A percentile compares a stretch with the other conserved stretches of the same genome.
Conservation (phyloP, 2,797 vertebrate species). For the Neoniphon sammara region DNA sequence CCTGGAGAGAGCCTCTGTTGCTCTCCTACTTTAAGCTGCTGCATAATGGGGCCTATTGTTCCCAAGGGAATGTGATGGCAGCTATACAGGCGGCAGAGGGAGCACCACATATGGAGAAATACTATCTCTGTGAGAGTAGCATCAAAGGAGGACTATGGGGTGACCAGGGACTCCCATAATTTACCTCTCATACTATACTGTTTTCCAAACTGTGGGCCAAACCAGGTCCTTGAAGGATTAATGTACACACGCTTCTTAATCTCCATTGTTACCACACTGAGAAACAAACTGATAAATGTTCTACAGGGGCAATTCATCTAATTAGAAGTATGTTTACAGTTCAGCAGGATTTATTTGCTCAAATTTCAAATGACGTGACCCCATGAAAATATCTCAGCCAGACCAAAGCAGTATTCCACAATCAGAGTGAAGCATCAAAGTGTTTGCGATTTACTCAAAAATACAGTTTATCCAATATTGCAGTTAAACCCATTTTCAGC, state of each 20-base stretch:
- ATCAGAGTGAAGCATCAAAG: no score
- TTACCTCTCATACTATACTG: conserved; percentile 18
- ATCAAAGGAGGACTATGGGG: conserved; percentile 50
- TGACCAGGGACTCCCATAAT: conserved; percentile 12
- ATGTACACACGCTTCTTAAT: background rate
- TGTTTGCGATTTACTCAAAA: background rate
- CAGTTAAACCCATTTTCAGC: background rate
- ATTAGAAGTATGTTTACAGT: background rate
- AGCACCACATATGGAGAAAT: conserved; percentile 76
- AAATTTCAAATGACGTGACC: background rate
- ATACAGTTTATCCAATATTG: background rate
- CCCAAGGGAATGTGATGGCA: conserved; percentile 49
- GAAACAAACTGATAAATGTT: background rate
- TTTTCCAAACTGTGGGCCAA: conserved; percentile 9
- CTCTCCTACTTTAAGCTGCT: conserved; percentile 52
- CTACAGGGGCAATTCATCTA: no score
- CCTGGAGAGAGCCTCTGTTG: conserved; percentile 47
- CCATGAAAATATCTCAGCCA: background rate
- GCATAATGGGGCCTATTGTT: conserved; percentile 79
- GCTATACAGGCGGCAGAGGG: conserved; percentile 43
- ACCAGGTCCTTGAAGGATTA: background rate
- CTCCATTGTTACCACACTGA: background rate
- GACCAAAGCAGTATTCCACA: background rate
- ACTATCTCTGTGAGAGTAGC: conserved; percentile 78
- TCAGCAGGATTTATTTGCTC: no score